Evolutionary conservation across 2,797 vertebrate genomes (phyloP), one percentile per base, ranked within the genome.

Genomic region (Lutjanus argentimaculatus): DNA sequence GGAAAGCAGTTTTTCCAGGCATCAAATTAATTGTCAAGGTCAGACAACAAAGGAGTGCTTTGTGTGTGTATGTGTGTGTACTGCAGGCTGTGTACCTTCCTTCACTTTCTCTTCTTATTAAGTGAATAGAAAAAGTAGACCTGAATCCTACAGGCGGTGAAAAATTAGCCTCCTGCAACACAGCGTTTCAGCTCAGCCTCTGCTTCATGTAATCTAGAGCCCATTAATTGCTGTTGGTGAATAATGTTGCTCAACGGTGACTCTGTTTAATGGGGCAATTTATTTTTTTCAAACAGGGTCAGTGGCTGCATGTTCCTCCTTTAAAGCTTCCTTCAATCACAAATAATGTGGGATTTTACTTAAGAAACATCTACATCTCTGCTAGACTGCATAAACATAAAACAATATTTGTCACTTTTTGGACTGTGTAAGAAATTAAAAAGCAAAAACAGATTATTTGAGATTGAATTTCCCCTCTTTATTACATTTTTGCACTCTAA

Each of bases 21-120:
- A 86, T 87, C 77, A 95, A 94, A 96, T 95, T 94, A 95, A 96
- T 89, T 92, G 93, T 90, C 92, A 94, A 95, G 90, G 95, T 94
- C 88, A 88, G 77, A 87, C 86, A 91, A 88, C 84, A 94, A 95
- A 91, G 79, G 61, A 67, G 45, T 52, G 42, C 16, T 77, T 55
- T 82, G 70, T 81, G 63, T 78, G 48, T 67, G 15, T 72, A 49
- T 25, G 53, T 58, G 43, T 77, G 75, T 68, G 52, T 73, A 46
- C 49, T 57, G 49, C 17, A 19, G 51, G 30, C 13, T 59, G 19
- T 80, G 68, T 57, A 55, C 46, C 49, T 74, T 64, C 74, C 56
- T 65, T 63, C 55, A 42, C 59, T 77, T 77, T 77, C 51, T 77
- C 36, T 80, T 81, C 68, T 73, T 62, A 75, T 80, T 69, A 82